These are phyloP conservation scores for Etheostoma spectabile DNA, from an alignment of 2,113 vertebrate genomes.

Conservation along the genomic window DNA sequence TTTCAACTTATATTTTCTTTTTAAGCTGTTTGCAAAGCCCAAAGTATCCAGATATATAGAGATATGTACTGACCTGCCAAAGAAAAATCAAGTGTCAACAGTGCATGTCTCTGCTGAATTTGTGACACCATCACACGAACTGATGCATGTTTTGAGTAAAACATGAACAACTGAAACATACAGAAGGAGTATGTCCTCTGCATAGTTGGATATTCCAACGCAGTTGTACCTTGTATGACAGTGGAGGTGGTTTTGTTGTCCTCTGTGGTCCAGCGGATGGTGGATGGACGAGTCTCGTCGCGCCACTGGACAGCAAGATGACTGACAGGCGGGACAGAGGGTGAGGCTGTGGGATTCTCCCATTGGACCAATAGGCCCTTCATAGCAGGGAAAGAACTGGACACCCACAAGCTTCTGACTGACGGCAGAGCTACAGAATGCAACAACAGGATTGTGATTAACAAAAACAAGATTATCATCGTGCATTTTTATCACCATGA, in stretches of 20 bases:
- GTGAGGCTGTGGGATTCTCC: slow-evolving; percentile 1
- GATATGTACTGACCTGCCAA: too few species aligned
- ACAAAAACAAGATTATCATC: not conserved
- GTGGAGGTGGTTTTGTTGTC: slow-evolving; percentile 19
- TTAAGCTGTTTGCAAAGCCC: too few species aligned
- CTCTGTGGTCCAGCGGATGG: slow-evolving; percentile 47
- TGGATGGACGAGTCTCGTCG: not conserved
- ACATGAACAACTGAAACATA: not conserved
- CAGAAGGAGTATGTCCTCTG: not conserved
- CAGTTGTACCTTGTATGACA: slow-evolving; percentile 56
- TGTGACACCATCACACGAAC: not conserved
- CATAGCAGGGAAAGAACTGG: not conserved
- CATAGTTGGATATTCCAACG: not conserved
- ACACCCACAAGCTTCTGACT: slow-evolving; percentile 70
- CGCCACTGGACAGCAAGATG: slow-evolving; percentile 64
- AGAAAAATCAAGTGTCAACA: too few species aligned
- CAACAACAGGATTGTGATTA: not conserved
- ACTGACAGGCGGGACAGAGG: slow-evolving; percentile 20
- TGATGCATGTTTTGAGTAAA: not conserved
- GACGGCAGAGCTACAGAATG: slow-evolving; percentile 49
- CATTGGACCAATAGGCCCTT: slow-evolving; percentile 61
- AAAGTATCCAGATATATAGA: too few species aligned
- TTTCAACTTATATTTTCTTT: too few species aligned
- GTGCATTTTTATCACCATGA: not conserved
- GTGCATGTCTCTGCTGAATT: too few species aligned